These are phyloP conservation scores for Lepus oiostolus DNA, from an alignment of 2,797 vertebrate species.

Conservation along the genomic window DNA sequence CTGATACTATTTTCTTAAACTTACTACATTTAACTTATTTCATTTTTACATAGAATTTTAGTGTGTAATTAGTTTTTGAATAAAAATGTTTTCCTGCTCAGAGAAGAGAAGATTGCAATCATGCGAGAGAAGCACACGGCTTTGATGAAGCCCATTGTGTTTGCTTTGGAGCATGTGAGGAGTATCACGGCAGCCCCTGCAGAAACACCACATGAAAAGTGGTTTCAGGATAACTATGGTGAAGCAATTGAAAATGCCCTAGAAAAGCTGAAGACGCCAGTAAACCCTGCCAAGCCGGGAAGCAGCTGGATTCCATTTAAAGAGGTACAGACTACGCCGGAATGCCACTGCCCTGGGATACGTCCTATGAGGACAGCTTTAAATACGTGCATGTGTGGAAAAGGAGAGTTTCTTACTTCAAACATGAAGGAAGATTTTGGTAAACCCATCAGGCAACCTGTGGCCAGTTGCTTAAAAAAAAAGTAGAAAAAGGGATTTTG, in stretches of 20 bases:
- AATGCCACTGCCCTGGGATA: neutral
- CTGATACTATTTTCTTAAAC: neutral
- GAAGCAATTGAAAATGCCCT: conserved; percentile 95
- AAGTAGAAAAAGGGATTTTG: neutral
- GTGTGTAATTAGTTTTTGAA: conserved; percentile 23
- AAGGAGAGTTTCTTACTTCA: neutral
- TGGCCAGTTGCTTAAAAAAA: conserved; percentile 27
- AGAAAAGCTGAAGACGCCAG: conserved; percentile 95
- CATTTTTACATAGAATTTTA: conserved; percentile 52
- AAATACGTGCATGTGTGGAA: neutral
- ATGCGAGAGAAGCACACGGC: conserved; percentile 99
- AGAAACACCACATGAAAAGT: conserved; percentile 98
- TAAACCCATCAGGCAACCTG: neutral
- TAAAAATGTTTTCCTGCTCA: conserved; percentile 80
- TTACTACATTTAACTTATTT: conserved; percentile 30
- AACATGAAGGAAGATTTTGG: neutral
- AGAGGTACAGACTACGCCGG: conserved; percentile 90
- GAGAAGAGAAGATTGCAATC: conserved; percentile 98
- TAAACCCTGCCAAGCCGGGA: conserved; percentile 97
- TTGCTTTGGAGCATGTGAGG: conserved; percentile 97
- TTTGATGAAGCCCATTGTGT: conserved; percentile 98
- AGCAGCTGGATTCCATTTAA: conserved; percentile 99
- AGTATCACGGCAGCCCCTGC: conserved; percentile 96
- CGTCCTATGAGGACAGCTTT: neutral
- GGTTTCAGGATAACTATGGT: conserved; percentile 98